phyloP scores from a whole-genome alignment of 2,113 vertebrate species.

The Martes martes region DNA sequence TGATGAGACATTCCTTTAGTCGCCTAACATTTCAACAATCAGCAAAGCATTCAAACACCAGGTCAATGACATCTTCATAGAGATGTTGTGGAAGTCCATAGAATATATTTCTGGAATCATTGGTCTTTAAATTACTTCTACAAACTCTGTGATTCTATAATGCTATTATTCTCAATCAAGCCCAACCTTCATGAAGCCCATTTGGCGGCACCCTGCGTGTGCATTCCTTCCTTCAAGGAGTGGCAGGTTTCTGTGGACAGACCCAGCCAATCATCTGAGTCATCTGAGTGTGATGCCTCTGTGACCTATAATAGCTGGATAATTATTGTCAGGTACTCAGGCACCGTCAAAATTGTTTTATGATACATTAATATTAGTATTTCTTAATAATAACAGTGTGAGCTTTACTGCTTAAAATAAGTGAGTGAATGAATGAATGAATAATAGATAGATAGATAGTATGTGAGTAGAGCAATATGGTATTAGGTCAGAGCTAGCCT shows the following conservation, averaged over 20 bases:
- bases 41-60: too few relatives aligned
- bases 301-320: neutral
- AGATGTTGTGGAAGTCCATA: neutral
- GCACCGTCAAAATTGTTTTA: neutral
- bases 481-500: neutral
- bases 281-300: neutral
- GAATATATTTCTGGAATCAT: neutral
- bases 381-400: neutral
- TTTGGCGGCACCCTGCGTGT: neutral
- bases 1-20: rapidly evolving
- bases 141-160: neutral
- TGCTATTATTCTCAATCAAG: neutral
- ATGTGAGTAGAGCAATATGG: neutral
- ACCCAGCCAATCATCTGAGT: neutral
- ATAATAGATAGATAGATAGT: neutral
- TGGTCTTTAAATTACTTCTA: neutral
- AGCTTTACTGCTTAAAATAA: neutral
- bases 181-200: neutral
- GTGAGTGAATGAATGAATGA: too few relatives aligned
- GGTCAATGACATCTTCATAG: neutral
- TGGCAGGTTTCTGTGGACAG: neutral
- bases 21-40: neutral
- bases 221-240: neutral
- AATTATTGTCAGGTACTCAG: neutral
- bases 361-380: neutral